Conservation (phyloP, 2,888 invertebrate species). For the Euclidia mi region DNA sequence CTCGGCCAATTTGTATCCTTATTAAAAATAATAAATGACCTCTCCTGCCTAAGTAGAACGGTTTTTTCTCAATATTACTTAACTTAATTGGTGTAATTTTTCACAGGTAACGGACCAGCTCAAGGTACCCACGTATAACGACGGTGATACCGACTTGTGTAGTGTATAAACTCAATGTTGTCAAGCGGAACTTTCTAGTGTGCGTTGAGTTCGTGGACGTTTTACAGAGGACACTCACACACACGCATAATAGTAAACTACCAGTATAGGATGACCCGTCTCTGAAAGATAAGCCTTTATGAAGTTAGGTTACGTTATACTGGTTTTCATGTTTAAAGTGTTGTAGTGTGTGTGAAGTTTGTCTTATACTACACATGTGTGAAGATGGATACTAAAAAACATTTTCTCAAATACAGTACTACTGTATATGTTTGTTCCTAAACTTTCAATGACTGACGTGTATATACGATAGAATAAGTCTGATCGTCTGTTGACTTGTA, state of each 20-base stretch:
- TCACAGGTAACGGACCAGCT: conserved; percentile 81
- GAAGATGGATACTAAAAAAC: conserved; percentile 17
- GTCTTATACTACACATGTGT: too few species aligned
- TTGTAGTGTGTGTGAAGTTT: too few species aligned
- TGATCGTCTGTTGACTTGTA: conserved; percentile 39
- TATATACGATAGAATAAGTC: conserved; percentile 60
- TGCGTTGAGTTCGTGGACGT: too few species aligned
- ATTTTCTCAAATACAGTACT: too few species aligned
- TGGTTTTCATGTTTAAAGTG: too few species aligned
- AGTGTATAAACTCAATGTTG: conserved; percentile 22
- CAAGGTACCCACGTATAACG: conserved; percentile 83
- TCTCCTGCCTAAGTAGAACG: conserved; percentile 44
- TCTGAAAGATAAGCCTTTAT: too few species aligned
- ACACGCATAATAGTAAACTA: too few species aligned
- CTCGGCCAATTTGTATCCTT: conserved; percentile 50
- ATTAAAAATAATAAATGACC: conserved; percentile 59
- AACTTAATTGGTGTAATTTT: conserved; percentile 61
- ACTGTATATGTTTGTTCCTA: conserved; percentile 62
- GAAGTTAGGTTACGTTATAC: too few species aligned
- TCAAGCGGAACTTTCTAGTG: too few species aligned
- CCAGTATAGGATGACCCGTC: too few species aligned
- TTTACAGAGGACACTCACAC: too few species aligned
- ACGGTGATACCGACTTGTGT: conserved; percentile 56
- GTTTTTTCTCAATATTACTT: conserved; percentile 56
- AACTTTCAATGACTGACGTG: conserved; percentile 65